Base-by-base conservation (phyloP, 2,797 vertebrate species). In the Mergus octosetaceus region DNA sequence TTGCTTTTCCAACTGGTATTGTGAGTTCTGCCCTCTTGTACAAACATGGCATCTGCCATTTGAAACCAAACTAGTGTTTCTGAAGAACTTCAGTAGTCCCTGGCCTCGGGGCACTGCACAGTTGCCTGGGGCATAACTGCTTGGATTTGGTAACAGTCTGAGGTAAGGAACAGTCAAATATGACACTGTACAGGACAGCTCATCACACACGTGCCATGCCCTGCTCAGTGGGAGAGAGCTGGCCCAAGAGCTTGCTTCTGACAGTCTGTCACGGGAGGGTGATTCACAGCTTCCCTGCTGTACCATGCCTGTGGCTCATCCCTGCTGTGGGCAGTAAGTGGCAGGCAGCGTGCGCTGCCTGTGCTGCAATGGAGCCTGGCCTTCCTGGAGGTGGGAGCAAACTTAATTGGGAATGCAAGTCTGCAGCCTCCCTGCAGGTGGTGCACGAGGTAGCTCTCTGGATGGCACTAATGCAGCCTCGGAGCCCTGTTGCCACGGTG, bases 241-340 rank as follows among this genome's bases (percentile, higher is more conserved):
- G 60, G n/a, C 74, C 60, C 61, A 74, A 73, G 68, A 82, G 51
- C 75, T 87, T 90, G 58, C 47, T 62, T 68, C 69, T 47, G 75
- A 61, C 65, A 36, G 51, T 14, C 3, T 90, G 78, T 96, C 95
- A 90, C 41, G 81, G 54, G 84, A 89, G 89, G 72, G 84, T 95
- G 95, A 95, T 82, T 96, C 87, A 92, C 36, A 75, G 58, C 56
- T 94, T 24, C 70, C n/a, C 34, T 79, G 71, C 60, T 3, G 17
- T 87, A 68, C 71, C 68, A 87, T 64, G 43, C n/a, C 71, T 96
- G 70, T 79, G 68, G 56, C 47, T 79, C 77, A 49, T 90, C 8
- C 0, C 10, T 84, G 47, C 71, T 90, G 6, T 65, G 45, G 45
- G 41, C 69, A 85, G 68, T 65, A 49, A 62, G 53, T 36, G 54